Evolutionary conservation across 2,797 vertebrate genomes (phyloP), one percentile per base, ranked within the genome.

Genomic region (Chrysocyon brachyurus): DNA sequence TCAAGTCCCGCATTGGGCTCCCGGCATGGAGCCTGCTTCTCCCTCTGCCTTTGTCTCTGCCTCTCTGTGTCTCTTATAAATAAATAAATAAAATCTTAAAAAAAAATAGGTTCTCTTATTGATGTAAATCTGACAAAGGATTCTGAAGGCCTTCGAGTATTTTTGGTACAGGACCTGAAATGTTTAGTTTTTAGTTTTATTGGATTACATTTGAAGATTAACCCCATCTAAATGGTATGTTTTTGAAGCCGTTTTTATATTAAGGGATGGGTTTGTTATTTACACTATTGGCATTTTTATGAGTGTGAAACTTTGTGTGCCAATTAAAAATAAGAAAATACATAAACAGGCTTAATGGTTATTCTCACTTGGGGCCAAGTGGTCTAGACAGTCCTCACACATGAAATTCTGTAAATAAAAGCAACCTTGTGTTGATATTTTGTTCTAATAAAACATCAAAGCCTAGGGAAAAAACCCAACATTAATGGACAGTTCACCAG

Each of bases 151-250:
- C 99, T 99, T 87, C 98, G 99, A 75, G 99, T 99, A 73, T 99
- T 99, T 98, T 98, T 99, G 98, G 99, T 99, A 49, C 99, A 99
- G 96, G 99, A 99, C 97, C 99, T 99, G 97, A 99, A 99, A 97
- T 99, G 99, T 99, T 99, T 99, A 3, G 99, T 99, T 96, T 99
- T 99, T 99, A 99, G 99, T 99, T 99, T 99, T 97, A 99, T 99
- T 68, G 99, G 99, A 87, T 99, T 99, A 81, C 99, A 99, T 98
- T 99, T 99, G 99, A 99, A 99, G 98, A 99, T 99, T 98, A 99
- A 99, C 98, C 99, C 99, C 16, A 99, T 99, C 99, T 99, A 99
- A 99, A 91, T 66, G 21, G 40, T 31, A n/a, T 92, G 40, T 12
- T 83, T 92, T 77, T 84, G 17, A 90, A 78, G 14, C 54, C 94